Evolutionary conservation across 2,888 invertebrate species (phyloP), one percentile per base, ranked within the genome.

Genomic region (Conistra vaccinii): DNA sequence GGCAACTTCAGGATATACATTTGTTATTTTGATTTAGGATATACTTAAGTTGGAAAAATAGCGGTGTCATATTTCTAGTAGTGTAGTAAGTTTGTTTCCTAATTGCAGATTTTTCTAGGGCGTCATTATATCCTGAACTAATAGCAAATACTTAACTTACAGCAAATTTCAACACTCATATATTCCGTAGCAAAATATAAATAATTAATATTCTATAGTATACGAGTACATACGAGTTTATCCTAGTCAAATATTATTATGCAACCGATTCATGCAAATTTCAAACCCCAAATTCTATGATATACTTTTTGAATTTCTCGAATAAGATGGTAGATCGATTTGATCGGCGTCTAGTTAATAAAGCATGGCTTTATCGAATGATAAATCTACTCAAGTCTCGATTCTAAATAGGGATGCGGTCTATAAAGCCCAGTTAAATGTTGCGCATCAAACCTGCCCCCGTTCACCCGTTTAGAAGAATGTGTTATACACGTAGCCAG

Each of bases 401-500:
- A 82, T 58, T 90, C 93, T 92, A 93, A 90, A 90, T 92, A 93
- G 90, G 91, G 91, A 87, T 92, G 87, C 87, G 79, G 69, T 88
- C 94, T 94, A 93, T 92, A 87, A 91, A 85, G 63, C 76, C 80
- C 91, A 91, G 89, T 90, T 67, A 81, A 90, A 89, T 90, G 89
- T 87, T 89, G 86, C 93, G 91, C 92, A 88, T 94, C 96, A 95
- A 95, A 96, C 96, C 96, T 96, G 95, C 93, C 96, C 95, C 95
- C 87, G 89, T 90, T 85, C 91, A 89, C 92, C 90, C 90, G 92
- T 93, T 95, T 96, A 96, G 95, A 94, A 94, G 95, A 96, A 96
- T 90, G 94, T 96, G 95, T 92, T 95, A 96, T 96, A 96, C 93
- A 96, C 96, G 96, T 96, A 96, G 94, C 93, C 96, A 89, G 96